Evolutionary conservation across 2,888 invertebrate species (phyloP), one percentile per base, ranked within the genome.

Genomic region (Dasypogon diadema): DNA sequence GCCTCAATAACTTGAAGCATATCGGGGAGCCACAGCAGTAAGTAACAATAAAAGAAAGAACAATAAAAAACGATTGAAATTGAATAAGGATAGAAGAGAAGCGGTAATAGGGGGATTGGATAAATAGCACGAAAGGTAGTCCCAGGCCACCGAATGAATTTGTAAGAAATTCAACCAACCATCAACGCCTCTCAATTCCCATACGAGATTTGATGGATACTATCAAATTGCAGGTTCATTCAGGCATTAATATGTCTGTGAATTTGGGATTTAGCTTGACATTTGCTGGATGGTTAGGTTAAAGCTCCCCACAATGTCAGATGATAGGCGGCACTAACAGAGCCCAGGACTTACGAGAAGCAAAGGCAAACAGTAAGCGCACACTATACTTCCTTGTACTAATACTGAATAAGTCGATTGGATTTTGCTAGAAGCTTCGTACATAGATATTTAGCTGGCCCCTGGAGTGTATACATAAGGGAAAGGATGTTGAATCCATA

Each of bases 191-290:
- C 54, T 46, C 70, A 70, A 70, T 70, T 70, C 70, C 70, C 70
- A 70, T 37, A 77, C 77, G 76, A 77, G 79, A 75, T 78, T 77
- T 78, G 79, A 79, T 79, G 77, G 79, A 77, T 79, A 77, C 79
- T 77, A 79, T 78, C 77, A 79, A 79, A 79, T 78, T 78, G 78
- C 70, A 77, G 78, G 79, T 78, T 78, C 79, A 79, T 78, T 79
- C 78, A 73, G 74, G 78, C 78, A 79, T 78, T 79, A 79, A 79
- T 79, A 79, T 79, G 77, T 75, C 77, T 77, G 78, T 77, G 78
- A 79, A 76, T 78, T 78, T 76, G 79, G 78, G 78, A 79, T 78
- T 79, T 78, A 77, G 77, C 78, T 77, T 79, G 79, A 79, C 79
- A 77, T 79, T 79, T 79, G 78, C 75, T 79, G 78, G 79, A 79